phyloP scores from a whole-genome alignment of 2,888 invertebrate genomes.

The Eristalis arbustorum region DNA sequence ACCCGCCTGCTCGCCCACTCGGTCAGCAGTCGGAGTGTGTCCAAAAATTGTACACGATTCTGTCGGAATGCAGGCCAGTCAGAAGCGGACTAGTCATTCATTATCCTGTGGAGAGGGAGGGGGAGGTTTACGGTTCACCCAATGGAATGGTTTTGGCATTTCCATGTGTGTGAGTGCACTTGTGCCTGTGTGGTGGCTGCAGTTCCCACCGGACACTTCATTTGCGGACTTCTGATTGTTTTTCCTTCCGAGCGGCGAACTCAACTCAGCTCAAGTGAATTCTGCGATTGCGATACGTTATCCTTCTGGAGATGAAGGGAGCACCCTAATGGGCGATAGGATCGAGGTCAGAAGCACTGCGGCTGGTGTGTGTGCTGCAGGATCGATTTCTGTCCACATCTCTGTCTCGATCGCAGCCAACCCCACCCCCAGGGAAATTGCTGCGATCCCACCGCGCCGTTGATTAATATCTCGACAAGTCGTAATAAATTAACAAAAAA shows the following conservation, averaged over 20 bases:
- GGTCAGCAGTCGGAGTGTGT: neutral
- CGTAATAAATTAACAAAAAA: conserved; percentile 50
- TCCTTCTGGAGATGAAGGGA: neutral
- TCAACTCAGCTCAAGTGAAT: neutral
- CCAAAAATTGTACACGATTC: conserved; percentile 61
- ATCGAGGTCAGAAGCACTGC: too few relatives aligned
- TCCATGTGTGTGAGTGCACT: neutral
- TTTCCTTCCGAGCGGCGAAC: neutral
- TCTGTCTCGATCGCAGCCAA: neutral
- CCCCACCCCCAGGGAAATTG: neutral
- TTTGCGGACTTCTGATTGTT: conserved; percentile 56
- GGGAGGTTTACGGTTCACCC: conserved; percentile 38
- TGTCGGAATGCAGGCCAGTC: conserved; percentile 62
- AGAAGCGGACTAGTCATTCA: conserved; percentile 44
- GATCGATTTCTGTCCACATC: too few relatives aligned
- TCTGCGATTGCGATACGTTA: neutral
- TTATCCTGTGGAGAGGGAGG: conserved; percentile 16
- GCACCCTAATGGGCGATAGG: neutral
- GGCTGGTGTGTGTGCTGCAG: too few relatives aligned
- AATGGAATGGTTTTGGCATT: conserved; percentile 34
- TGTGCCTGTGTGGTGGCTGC: neutral
- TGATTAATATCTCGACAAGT: conserved; percentile 48
- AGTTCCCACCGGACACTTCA: conserved; percentile 47
- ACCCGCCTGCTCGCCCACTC: neutral
- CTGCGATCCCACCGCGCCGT: conserved; percentile 4